Base-by-base conservation (phyloP, 2,888 invertebrate genomes). In the Bugulina stolonifera region DNA sequence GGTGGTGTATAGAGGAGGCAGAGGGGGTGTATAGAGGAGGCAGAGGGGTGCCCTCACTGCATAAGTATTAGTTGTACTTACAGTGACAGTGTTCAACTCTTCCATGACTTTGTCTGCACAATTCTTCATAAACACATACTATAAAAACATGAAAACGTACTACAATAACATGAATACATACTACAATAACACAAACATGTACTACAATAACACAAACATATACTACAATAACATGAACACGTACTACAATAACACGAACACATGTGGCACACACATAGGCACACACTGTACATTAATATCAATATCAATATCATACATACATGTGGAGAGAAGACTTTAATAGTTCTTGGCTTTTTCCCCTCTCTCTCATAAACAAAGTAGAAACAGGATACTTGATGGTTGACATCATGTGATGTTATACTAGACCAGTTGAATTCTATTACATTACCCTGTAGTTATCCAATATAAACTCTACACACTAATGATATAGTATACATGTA, bases 301-400 rank as follows among this genome's bases (percentile, higher is more conserved):
- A n/a, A n/a, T n/a, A n/a, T n/a, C n/a, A n/a, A n/a, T n/a, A n/a
- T n/a, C n/a, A 69, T 69, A 89, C 91, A 90, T 87, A 93, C 93
- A 87, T 93, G 93, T 84, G 91, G 91, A 77, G 93, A 92, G 82
- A 90, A 91, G 79, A 94, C 91, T 87, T 92, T 92, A 75, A 94
- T 89, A 89, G 91, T 90, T 83, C 93, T 87, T 2, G 92, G 89
- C 77, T 91, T 91, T 81, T 92, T 91, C 79, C 91, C 92, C 55
- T 88, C 89, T 79, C 92, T 88, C 80, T 89, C 89, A 85, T 95
- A 96, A 78, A 93, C 90, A 85, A 97, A 90, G 80, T 92, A 90
- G 84, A 94, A 92, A 29, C 93, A 92, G 88, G 93, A 93, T 29
- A 91, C 93, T 79, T 94, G 94, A 82, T 95, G 94, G 84, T 96